Evolutionary conservation across 2,113 vertebrate genomes (phyloP), one percentile per base, ranked within the genome.

Genomic region (Dryoscopus gambensis): DNA sequence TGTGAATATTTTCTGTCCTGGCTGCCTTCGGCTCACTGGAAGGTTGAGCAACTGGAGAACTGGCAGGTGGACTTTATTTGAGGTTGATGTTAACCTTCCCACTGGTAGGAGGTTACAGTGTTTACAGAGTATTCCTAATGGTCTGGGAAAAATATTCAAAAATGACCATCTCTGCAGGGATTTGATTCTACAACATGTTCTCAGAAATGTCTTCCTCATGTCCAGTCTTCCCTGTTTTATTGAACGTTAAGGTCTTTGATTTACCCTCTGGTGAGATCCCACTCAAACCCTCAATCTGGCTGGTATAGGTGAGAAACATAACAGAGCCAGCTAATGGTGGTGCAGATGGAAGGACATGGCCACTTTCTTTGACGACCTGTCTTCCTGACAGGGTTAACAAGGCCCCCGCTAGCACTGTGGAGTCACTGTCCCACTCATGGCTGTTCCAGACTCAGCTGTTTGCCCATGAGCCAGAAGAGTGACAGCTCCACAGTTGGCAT

Each of bases 401-500:
- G 33, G 10, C 5, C n/a, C 5, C 2, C 1, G 1, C 53, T 75
- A 75, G 35, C 16, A 14, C 14, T 0, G 0, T 24, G 75, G 30
- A 16, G 14, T 64, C 40, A 62, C 15, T 74, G 42, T 9, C 33
- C 23, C 22, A 74, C 37, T 65, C 21, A 20, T 22, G 33, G 39
- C 42, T 94, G 6, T 78, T 64, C 50, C 52, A 75, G 20, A 52
- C 16, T 56, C 31, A 69, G 13, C 59, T 49, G 5, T 78, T 77
- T 90, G 52, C 17, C 17, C 27, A 13, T 3, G 2, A 71, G 15
- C 33, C 39, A 18, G 39, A 42, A 33, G 25, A 87, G 18, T 25
- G 19, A n/a, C n/a, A 42, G 18, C 74, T 95, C 30, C 35, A 64
- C 12, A 35, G 16, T 0, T 27, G 16, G 19, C 11, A 15, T 79